Evolutionary conservation across 2,113 vertebrate genomes (phyloP).

Genomic region (Mustela lutreola): DNA sequence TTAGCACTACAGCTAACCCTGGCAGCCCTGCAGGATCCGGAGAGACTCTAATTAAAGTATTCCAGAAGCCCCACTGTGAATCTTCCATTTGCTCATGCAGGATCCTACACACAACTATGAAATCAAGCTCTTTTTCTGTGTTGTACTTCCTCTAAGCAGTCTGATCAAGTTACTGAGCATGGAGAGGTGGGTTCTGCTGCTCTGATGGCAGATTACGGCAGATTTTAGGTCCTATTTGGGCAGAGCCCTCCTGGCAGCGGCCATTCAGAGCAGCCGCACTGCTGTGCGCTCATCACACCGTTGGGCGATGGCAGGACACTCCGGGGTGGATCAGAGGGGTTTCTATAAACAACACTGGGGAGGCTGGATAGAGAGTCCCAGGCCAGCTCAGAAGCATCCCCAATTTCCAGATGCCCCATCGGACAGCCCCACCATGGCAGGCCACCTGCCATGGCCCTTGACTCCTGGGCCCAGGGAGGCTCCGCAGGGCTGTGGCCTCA

Average conservation of each 20-base stretch:
- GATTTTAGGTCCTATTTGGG: neutral
- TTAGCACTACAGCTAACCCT: too few relatives aligned
- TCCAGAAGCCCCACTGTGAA: neutral
- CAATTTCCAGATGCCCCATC: neutral
- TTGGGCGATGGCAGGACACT: neutral
- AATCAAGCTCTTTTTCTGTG: neutral
- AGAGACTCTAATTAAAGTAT: neutral
- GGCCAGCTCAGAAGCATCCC: neutral
- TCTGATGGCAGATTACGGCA: neutral
- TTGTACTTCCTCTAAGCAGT: neutral
- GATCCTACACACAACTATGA: neutral
- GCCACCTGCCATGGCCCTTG: neutral
- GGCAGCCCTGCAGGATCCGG: neutral
- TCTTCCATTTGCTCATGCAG: neutral
- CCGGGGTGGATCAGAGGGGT: fast-evolving
- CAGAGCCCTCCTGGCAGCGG: neutral
- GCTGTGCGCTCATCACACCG: fast-evolving
- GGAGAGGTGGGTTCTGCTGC: neutral
- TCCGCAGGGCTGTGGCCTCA: neutral
- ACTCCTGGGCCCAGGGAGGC: neutral
- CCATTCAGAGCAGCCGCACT: neutral
- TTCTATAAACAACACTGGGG: neutral
- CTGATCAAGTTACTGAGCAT: neutral
- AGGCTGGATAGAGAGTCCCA: neutral
- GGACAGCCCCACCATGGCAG: neutral